A percentile compares a stretch with the other conserved stretches of the same genome.
These are phyloP conservation scores for Embiotoca jacksoni DNA, from an alignment of 2,113 vertebrate species.

Conservation along the genomic window DNA sequence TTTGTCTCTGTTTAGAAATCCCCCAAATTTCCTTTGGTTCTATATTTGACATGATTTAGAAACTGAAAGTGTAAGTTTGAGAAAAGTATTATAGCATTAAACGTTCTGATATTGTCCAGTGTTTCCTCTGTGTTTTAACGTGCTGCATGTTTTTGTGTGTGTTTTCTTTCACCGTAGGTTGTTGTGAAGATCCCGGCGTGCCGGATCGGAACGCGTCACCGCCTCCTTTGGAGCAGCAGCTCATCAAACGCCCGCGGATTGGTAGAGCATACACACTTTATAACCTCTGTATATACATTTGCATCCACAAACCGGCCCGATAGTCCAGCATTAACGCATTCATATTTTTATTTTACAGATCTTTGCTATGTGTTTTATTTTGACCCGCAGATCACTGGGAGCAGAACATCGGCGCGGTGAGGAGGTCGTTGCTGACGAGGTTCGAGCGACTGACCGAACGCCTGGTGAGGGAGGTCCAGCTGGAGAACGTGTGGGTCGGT, in stretches of 20 bases:
- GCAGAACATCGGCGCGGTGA: constrained; percentile 74
- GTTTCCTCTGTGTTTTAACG: background rate
- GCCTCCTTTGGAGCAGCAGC: background rate
- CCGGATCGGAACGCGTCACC: background rate
- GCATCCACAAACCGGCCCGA: background rate
- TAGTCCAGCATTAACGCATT: no score
- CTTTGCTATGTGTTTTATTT: background rate
- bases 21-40: background rate
- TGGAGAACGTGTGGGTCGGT: constrained; percentile 82
- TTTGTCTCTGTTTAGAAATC: constrained; percentile 23
- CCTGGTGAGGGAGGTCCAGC: constrained; percentile 58
- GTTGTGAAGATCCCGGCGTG: background rate
- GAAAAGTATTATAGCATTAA: background rate
- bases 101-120: background rate
- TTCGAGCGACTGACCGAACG: constrained; percentile 54
- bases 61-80: background rate
- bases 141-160: background rate
- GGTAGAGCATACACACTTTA: constrained; percentile 40
- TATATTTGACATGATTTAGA: background rate
- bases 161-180: constrained; percentile 32
- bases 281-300: background rate
- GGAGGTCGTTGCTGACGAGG: constrained; percentile 59
- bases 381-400: constrained; percentile 79
- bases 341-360: no score
- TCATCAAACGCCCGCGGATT: constrained; percentile 66